Conservation (phyloP, 2,113 vertebrate genomes). For the Furnarius figulus region DNA sequence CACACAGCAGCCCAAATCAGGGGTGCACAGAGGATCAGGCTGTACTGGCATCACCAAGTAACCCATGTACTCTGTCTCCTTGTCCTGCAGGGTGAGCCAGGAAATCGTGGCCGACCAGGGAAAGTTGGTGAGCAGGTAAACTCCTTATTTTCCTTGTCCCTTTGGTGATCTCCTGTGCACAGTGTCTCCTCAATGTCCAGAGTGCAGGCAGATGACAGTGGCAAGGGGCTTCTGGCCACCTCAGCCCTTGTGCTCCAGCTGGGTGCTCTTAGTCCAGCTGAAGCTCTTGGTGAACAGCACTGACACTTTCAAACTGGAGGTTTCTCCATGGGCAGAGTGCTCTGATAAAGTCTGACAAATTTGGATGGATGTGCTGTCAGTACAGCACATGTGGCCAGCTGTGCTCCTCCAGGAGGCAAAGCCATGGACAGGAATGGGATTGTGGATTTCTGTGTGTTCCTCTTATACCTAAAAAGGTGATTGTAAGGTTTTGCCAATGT, state of each 20-base stretch:
- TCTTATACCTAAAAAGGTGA: neutral
- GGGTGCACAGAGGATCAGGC: rapidly evolving
- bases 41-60: neutral
- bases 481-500: neutral
- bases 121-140: conserved; percentile 90
- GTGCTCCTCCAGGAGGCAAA: neutral
- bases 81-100: conserved; percentile 86
- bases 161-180: neutral
- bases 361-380: neutral
- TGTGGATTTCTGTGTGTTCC: neutral
- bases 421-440: neutral
- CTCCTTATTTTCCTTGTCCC: neutral
- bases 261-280: neutral
- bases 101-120: conserved; percentile 84
- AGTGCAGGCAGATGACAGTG: neutral
- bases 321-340: neutral
- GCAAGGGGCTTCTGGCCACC: neutral
- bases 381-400: rapidly evolving
- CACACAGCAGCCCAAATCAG: neutral
- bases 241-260: neutral
- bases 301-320: neutral
- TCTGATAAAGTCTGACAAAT: neutral
- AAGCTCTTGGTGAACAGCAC: neutral
- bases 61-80: neutral
- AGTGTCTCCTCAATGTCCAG: neutral